Evolutionary conservation across 1,140 invertebrate species (phyloP).

Genomic region (Araneus ventricosus): DNA sequence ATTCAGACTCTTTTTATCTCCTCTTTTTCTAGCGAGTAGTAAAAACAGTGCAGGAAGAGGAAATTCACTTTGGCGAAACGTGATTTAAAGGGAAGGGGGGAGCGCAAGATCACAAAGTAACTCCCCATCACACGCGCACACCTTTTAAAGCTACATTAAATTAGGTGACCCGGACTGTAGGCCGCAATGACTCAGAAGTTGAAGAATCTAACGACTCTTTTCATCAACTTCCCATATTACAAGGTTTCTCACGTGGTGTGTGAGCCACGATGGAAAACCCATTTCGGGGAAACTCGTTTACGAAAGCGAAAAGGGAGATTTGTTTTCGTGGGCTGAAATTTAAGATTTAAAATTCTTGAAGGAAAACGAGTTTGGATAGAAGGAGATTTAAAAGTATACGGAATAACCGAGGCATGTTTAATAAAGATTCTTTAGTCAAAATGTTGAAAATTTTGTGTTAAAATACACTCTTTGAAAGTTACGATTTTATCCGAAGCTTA

Average conservation of each 20-base stretch:
- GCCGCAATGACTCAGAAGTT: conserved; percentile 32
- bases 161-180: not conserved
- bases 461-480: too few relatives aligned
- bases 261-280: not conserved
- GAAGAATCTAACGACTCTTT: conserved; percentile 34
- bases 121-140: not conserved
- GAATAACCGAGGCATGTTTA: not conserved
- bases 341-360: not conserved
- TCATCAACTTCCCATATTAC: conserved; percentile 28
- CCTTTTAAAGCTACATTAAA: conserved; percentile 30
- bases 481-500: too few relatives aligned
- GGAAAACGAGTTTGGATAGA: not conserved
- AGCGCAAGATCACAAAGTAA: not conserved
- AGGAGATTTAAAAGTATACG: not conserved
- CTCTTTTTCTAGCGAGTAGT: not conserved
- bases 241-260: not conserved
- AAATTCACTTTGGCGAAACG: not conserved
- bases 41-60: not conserved
- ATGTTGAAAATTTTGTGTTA: too few relatives aligned
- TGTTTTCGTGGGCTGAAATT: not conserved
- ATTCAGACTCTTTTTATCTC: not conserved
- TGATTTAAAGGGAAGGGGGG: not conserved
- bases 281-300: not conserved
- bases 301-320: not conserved
- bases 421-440: not conserved